A percentile compares a stretch with the other conserved stretches of the same genome.
Evolutionary conservation across 1,140 invertebrate species (phyloP).

Genomic region (Copidosoma floridanum): DNA sequence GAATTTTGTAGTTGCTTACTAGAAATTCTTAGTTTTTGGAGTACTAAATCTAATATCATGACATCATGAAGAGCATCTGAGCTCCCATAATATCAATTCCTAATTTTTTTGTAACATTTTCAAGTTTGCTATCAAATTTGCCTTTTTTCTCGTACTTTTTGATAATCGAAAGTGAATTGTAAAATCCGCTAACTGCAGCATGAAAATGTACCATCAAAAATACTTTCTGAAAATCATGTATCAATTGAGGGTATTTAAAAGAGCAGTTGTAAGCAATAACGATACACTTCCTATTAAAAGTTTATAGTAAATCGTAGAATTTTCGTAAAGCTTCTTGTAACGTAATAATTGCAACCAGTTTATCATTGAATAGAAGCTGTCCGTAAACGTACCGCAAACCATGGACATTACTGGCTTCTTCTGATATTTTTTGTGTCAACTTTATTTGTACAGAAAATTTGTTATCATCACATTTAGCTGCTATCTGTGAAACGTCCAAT

Average conservation of each 20-base stretch:
- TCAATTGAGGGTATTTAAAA: slow-evolving; percentile 18
- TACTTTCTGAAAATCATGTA: slow-evolving; percentile 10
- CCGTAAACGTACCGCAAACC: slow-evolving; percentile 10
- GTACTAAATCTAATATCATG: no score
- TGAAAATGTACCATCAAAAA: slow-evolving; percentile 14
- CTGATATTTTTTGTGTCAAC: slow-evolving; percentile 13
- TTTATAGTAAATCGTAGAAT: slow-evolving; percentile 22
- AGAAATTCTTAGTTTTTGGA: neutral
- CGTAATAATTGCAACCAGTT: slow-evolving; percentile 4
- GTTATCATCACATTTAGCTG: slow-evolving; percentile 10
- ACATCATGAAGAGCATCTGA: slow-evolving; percentile 4
- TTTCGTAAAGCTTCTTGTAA: slow-evolving; percentile 15
- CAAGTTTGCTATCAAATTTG: slow-evolving; percentile 16
- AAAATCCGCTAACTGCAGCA: slow-evolving; percentile 18
- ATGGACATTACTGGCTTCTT: slow-evolving; percentile 16
- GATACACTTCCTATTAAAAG: slow-evolving; percentile 16
- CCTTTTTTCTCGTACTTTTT: slow-evolving; percentile 1
- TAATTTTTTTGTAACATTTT: slow-evolving; percentile 13
- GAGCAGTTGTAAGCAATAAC: slow-evolving; percentile 18
- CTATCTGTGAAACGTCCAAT: slow-evolving; percentile 25
- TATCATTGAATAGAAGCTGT: slow-evolving; percentile 2
- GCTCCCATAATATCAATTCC: slow-evolving; percentile 1
- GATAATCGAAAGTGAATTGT: slow-evolving; percentile 19
- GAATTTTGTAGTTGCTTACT: slow-evolving; percentile 6
- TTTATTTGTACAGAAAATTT: slow-evolving; percentile 20